Evolutionary conservation across 92 coral and sea anemone genomes (phyloP).

Genomic region (Epizoanthus fatuus): DNA sequence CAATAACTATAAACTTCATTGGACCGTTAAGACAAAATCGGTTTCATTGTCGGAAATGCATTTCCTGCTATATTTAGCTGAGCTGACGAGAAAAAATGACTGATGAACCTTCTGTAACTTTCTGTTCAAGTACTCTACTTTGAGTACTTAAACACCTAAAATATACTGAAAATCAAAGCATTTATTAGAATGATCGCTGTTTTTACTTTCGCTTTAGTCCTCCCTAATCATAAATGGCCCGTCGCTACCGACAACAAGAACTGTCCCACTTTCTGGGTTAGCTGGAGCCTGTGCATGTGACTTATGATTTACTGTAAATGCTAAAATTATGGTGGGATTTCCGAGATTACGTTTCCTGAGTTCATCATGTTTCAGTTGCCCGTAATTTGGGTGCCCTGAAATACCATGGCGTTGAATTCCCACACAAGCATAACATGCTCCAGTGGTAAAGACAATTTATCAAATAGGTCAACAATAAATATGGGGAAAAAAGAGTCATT

Average conservation of each 20-base stretch:
- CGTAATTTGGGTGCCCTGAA: constrained; percentile 4
- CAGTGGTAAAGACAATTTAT: constrained; percentile 11
- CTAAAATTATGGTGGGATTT: constrained; percentile 35
- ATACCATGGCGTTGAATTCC: background rate
- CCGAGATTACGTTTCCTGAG: constrained; percentile 12
- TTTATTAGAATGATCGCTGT: background rate
- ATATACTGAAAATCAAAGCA: background rate
- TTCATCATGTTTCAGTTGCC: constrained; percentile 17
- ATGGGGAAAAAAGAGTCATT: constrained; percentile 20
- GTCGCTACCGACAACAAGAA: background rate
- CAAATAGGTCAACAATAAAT: constrained; percentile 26
- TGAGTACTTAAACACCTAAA: background rate
- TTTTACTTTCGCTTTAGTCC: background rate
- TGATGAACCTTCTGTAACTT: constrained; percentile 16
- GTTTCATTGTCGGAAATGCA: constrained; percentile 24
- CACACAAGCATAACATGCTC: constrained; percentile 17
- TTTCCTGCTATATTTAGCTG: constrained; percentile 20
- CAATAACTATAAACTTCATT: background rate
- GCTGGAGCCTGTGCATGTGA: background rate
- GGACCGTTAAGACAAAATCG: constrained; percentile 13
- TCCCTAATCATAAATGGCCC: background rate
- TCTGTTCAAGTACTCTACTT: constrained; percentile 5
- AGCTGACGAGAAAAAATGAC: background rate
- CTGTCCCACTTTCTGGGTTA: background rate
- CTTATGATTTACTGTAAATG: background rate